These are phyloP conservation scores for Odocoileus hemionus DNA, from an alignment of 2,113 vertebrate species.

Conservation along the genomic window DNA sequence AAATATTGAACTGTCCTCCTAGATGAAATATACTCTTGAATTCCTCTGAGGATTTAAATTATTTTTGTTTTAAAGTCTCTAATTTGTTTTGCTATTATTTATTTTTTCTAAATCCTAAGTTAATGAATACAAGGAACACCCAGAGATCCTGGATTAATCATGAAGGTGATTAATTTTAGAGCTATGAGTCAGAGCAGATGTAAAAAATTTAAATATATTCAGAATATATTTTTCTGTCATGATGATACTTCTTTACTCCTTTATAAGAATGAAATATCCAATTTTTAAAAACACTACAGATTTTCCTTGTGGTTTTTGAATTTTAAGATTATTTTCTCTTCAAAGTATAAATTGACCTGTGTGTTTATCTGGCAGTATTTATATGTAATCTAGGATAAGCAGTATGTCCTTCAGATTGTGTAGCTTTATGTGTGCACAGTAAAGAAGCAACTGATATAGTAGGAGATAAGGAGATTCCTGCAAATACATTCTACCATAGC, in stretches of 20 bases:
- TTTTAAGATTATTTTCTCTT: background rate
- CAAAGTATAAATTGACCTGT: background rate
- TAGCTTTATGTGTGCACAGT: background rate
- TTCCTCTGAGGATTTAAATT: background rate
- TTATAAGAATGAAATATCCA: background rate
- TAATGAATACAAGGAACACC: background rate
- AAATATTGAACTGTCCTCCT: background rate
- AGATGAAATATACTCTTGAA: background rate
- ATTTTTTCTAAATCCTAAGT: background rate
- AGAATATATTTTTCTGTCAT: background rate
- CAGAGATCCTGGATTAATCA: background rate
- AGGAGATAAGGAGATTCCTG: background rate
- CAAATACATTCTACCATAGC: background rate
- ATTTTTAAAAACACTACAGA: background rate
- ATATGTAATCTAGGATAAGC: background rate
- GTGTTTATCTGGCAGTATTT: background rate
- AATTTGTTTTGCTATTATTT: background rate
- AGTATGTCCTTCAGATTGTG: background rate
- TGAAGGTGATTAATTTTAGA: background rate
- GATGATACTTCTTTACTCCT: background rate
- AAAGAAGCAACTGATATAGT: background rate
- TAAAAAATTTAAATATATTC: background rate
- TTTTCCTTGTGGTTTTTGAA: background rate
- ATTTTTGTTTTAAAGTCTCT: background rate
- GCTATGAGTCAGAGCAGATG: background rate